These are phyloP conservation scores for Lepus timidus DNA, from an alignment of 2,113 vertebrate genomes.

Conservation along the genomic window DNA sequence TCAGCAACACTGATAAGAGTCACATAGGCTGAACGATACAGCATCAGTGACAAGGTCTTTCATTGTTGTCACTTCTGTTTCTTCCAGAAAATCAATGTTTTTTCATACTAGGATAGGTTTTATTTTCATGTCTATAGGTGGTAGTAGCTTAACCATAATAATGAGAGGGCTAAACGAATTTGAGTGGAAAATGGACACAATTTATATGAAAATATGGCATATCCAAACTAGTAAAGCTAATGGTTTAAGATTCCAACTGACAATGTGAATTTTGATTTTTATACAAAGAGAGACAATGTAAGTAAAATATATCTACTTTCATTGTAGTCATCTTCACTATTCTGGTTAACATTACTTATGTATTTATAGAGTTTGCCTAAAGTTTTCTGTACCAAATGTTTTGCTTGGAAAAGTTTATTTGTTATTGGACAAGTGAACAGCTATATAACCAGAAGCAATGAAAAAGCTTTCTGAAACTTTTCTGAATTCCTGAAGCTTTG, in stretches of 20 bases:
- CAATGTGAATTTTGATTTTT: neutral
- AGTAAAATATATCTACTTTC: neutral
- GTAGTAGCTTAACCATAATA: neutral
- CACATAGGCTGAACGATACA: neutral
- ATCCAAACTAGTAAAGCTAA: conserved; percentile 1
- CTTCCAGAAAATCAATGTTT: neutral
- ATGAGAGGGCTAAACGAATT: neutral
- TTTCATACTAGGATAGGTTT: neutral
- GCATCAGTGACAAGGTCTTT: neutral
- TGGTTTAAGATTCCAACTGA: neutral
- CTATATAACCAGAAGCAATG: too few species aligned
- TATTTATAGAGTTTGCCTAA: neutral
- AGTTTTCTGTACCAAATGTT: neutral
- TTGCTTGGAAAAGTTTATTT: neutral
- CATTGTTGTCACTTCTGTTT: neutral
- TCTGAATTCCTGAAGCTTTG: neutral
- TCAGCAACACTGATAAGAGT: neutral
- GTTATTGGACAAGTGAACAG: neutral
- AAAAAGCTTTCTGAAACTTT: too few species aligned
- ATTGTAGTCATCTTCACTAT: neutral
- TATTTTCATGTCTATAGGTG: neutral
- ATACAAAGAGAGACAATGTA: neutral
- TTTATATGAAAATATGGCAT: neutral
- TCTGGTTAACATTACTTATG: neutral
- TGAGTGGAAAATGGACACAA: neutral